A percentile compares a stretch with the other conserved stretches of the same genome.
These are phyloP conservation scores for Hypsibius dujardini DNA, from an alignment of 1,140 invertebrate species.

Conservation along the genomic window DNA sequence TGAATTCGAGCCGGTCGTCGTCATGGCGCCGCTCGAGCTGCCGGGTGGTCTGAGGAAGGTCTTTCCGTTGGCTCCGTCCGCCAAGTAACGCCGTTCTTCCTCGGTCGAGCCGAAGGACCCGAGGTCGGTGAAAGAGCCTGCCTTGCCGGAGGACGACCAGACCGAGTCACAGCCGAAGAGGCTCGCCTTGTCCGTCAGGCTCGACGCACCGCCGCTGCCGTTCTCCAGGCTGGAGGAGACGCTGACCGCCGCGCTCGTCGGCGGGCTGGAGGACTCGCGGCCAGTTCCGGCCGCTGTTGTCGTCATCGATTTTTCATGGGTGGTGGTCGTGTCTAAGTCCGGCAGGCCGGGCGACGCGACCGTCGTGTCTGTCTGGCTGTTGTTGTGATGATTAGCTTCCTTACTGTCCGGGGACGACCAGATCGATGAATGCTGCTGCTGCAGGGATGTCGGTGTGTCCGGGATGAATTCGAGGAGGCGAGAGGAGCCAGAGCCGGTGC, in stretches of 20 bases:
- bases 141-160: not conserved
- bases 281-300: not conserved
- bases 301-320: slow-evolving; percentile 10
- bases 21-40: not conserved
- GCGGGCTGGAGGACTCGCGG: slow-evolving; percentile 1
- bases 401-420: slow-evolving; percentile 3
- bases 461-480: not conserved
- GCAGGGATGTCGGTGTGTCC: not conserved
- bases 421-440: not conserved
- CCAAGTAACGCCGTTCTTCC: not conserved
- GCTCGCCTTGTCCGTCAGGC: not conserved
- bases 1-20: no score
- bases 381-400: slow-evolving; percentile 2
- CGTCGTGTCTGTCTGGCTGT: not conserved
- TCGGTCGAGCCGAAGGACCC: slow-evolving; percentile 4
- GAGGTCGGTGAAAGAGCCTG: not conserved
- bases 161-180: not conserved
- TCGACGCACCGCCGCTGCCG: not conserved
- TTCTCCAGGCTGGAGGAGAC: not conserved
- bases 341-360: no score
- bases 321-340: no score
- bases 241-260: not conserved
- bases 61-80: not conserved
- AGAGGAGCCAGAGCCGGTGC: not conserved
- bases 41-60: slow-evolving; percentile 1